These are phyloP conservation scores for Macrostomum lignano DNA, from an alignment of 1,140 invertebrate species.

Conservation along the genomic window DNA sequence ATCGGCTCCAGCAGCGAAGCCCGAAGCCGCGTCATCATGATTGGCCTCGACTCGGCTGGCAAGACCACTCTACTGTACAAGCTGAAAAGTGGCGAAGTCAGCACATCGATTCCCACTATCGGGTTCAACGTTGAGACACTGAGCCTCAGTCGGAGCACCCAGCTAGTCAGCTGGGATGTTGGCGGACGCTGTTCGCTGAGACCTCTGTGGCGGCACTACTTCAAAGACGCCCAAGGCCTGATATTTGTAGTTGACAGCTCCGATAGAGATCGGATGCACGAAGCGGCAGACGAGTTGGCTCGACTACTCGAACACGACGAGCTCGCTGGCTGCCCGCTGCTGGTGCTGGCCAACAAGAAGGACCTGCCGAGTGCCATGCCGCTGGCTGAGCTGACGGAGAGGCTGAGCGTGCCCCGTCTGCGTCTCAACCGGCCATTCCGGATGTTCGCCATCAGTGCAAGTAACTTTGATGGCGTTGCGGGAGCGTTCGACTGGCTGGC, in stretches of 20 bases:
- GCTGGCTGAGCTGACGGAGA: constrained; percentile 75
- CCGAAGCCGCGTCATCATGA: constrained; percentile 86
- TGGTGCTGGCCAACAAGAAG: constrained; percentile 98
- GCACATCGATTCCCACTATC: constrained; percentile 95
- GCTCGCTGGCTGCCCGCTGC: constrained; percentile 65
- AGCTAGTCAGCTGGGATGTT: constrained; percentile 85
- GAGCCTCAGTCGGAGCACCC: constrained; percentile 69
- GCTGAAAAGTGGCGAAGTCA: constrained; percentile 91
- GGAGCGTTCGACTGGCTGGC: too few relatives aligned
- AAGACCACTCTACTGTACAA: constrained; percentile 96
- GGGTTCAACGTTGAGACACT: constrained; percentile 99
- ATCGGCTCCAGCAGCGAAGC: too few relatives aligned
- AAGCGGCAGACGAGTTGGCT: constrained; percentile 67
- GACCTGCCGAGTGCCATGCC: constrained; percentile 92
- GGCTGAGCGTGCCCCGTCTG: too few relatives aligned
- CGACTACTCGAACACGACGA: constrained; percentile 96
- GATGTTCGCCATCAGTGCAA: too few relatives aligned
- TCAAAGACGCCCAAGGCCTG: constrained; percentile 95
- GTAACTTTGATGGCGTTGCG: too few relatives aligned
- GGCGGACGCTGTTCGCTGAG: constrained; percentile 81
- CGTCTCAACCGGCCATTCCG: too few relatives aligned
- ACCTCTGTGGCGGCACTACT: constrained; percentile 98
- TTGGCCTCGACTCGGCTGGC: constrained; percentile 59
- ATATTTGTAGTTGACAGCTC: constrained; percentile 98
- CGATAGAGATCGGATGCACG: constrained; percentile 77